Base-by-base conservation (phyloP, 2,797 vertebrate genomes). In the Lagodon rhomboides region DNA sequence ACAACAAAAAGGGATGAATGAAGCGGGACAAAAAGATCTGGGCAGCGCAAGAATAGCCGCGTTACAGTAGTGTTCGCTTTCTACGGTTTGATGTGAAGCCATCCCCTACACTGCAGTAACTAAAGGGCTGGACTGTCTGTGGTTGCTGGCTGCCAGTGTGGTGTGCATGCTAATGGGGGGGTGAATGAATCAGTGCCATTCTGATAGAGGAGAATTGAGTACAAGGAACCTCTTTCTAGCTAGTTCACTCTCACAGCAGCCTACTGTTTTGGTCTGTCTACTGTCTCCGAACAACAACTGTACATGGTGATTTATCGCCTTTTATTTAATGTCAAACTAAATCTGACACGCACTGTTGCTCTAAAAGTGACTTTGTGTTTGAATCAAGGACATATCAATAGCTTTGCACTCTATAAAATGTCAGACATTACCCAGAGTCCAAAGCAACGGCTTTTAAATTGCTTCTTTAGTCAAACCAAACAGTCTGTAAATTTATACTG, bases 101-200 rank as follows among this genome's bases (percentile, higher is more conserved):
- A n/a, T 83, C 72, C 59, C 76, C 84, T 60, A 18, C 73, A 41
- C 85, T 87, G 87, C 83, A 75, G 82, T 84, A 85, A 86, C 84
- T 87, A 83, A 90, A 87, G 90, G 83, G 66, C 80, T 81, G 72
- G 67, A 75, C 79, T 90, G 89, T 89, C 87, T 89, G 79, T 87
- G 86, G 83, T 91, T 68, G 47, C 87, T 89, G 73, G 81, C 82
- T 79, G 85, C 70, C 83, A 81, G 69, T 88, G 92, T 85, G 91
- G 85, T 66, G 86, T 82, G 93, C 91, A 94, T 94, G 91, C 89
- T 93, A 93, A 95, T 95, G 90, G 72, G 12, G 12, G 38, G 41
- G 11, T 80, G 90, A 90, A 94, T 93, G 92, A 95, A 94, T 94
- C 81, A 9, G 82, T 76, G 84, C 85, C 87, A 89, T 93, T 94